Base-by-base conservation (phyloP, 2,113 vertebrate species). In the Colistium nudipinnis region DNA sequence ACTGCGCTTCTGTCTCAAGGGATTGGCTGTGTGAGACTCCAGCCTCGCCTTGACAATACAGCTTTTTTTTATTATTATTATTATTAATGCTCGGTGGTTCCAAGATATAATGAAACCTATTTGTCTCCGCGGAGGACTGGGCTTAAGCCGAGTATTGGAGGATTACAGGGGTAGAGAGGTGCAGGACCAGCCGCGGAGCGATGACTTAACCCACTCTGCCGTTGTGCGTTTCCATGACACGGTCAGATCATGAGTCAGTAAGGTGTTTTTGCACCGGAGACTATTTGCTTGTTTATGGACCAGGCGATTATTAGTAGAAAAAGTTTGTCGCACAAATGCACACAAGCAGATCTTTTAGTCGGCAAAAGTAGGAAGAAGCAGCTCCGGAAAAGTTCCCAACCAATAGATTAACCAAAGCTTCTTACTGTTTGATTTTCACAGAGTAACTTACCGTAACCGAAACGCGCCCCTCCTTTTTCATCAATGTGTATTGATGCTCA, bases 211-310 rank as follows among this genome's bases (percentile, higher is more conserved):
- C 41, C 54, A 1, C 30, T 35, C 55, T 38, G 54, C 33, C 2
- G 7, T 2, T 20, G 52, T 3, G 52, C n/a, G 56, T 85, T 63
- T 73, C 70, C 47, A 62, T 70, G 44, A 77, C 59, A 75, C 61
- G 45, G 7, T 55, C 31, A 51, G 53, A 78, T 70, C 45, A 57
- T 36, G 48, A 63, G 65, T 66, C 70, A 54, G 10, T 57, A 49
- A 84, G 48, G 70, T 41, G 27, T 74, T 56, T 65, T 74, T 39
- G 70, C 63, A 55, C 68, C 66, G 62, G 66, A 70, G 69, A 64
- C 36, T 55, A 7, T 27, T 3, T 66, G 44, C 60, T 48, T 70
- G 55, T 80, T 24, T 24, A 49, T 53, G n/a, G 62, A 70, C 48
- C 30, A 22, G 62, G 28, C 57, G 3, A 56, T 36, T n/a, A n/a